A percentile compares a stretch with the other conserved stretches of the same genome.
Conservation (phyloP, 2,888 invertebrate species). For the Lithodes maja region DNA sequence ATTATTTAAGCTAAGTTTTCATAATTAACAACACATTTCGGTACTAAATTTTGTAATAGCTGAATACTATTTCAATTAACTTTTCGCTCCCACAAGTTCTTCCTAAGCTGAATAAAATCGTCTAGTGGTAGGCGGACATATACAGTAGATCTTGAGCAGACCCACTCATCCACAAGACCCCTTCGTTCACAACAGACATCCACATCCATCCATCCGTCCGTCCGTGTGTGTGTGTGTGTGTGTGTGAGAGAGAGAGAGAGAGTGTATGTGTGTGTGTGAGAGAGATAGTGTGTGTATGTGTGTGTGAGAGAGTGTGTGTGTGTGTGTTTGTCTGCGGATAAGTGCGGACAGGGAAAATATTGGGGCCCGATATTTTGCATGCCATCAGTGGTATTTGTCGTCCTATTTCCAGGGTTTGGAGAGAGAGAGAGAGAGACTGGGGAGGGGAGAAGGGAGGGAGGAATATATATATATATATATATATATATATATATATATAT, state of each 20-base stretch:
- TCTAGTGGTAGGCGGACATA: too few species aligned
- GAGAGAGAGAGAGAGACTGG: constrained; percentile 7
- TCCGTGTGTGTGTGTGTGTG: not conserved
- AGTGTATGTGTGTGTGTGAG: not conserved
- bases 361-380: constrained; percentile 18
- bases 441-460: not conserved
- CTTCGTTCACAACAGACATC: not conserved
- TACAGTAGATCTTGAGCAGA: too few species aligned
- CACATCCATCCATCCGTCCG: constrained; percentile 4
- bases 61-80: too few species aligned
- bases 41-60: too few species aligned
- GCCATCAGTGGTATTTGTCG: constrained; percentile 14
- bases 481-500: too few species aligned
- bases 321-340: not conserved
- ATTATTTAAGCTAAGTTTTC: too few species aligned
- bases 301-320: not conserved
- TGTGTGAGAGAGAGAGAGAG: too few species aligned
- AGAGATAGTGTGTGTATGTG: too few species aligned
- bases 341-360: constrained; percentile 11
- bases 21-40: too few species aligned
- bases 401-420: not conserved
- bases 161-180: too few species aligned
- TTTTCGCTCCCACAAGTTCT: too few species aligned
- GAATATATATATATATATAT: not conserved
- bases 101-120: too few species aligned